phyloP scores from a whole-genome alignment of 2,113 vertebrate genomes.

The Bujurquina vittata region DNA sequence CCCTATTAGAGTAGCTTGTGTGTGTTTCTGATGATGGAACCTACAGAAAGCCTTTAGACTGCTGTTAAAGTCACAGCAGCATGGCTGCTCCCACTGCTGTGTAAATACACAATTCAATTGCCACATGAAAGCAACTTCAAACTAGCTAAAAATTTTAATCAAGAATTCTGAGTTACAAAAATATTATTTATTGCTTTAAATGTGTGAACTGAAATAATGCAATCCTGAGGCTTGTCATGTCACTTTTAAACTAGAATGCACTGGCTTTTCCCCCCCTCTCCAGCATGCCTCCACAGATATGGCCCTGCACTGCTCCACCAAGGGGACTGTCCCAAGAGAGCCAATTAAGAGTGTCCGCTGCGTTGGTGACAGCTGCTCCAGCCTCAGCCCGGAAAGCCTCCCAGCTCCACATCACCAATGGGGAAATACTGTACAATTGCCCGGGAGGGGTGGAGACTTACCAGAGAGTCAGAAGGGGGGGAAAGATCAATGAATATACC shows the following conservation, averaged over 20 bases:
- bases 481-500: conserved; percentile 37
- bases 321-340: conserved; percentile 54
- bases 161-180: neutral
- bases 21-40: neutral
- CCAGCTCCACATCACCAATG: conserved; percentile 48
- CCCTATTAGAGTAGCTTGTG: neutral
- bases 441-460: neutral
- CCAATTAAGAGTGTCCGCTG: conserved; percentile 70
- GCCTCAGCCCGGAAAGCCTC: conserved; percentile 40
- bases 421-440: conserved; percentile 21
- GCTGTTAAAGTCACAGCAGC: neutral
- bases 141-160: neutral
- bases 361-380: conserved; percentile 64
- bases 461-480: conserved; percentile 10
- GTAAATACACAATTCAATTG: neutral
- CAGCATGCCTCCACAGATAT: conserved; percentile 33
- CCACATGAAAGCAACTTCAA: neutral
- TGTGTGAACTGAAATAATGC: neutral
- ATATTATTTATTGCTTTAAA: neutral
- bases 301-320: conserved; percentile 46
- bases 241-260: conserved; percentile 38
- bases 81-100: neutral
- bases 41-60: neutral
- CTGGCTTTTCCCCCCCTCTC: neutral
- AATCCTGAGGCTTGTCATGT: conserved; percentile 3